Percentiles rank a stretch among this genome's conserved stretches.
Evolutionary conservation across 2,797 vertebrate genomes (phyloP).

Genomic region (Ctenochaetus hawaiiensis): DNA sequence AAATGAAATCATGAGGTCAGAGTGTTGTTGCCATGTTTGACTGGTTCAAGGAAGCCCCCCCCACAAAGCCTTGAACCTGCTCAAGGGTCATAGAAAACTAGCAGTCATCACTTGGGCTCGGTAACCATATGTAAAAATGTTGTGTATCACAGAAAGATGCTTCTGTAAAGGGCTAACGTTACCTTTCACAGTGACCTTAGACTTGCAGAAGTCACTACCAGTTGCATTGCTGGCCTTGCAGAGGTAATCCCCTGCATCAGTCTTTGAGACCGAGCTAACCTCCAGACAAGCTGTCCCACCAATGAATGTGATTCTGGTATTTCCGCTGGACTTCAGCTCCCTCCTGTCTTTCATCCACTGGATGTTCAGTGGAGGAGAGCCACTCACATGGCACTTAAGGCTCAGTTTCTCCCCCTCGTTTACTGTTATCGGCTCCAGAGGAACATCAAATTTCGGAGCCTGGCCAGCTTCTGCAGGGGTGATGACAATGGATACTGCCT

Average conservation of each 20-base stretch:
- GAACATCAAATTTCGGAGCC: constrained; percentile 90
- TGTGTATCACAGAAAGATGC: neutral
- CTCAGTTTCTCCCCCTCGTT: constrained; percentile 89
- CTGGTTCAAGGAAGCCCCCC: neutral
- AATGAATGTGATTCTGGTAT: constrained; percentile 89
- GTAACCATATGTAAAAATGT: neutral
- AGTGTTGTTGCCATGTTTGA: neutral
- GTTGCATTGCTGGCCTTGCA: constrained; percentile 94
- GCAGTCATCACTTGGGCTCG: neutral
- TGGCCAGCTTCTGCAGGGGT: constrained; percentile 85
- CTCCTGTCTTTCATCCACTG: constrained; percentile 96
- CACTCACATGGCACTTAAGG: constrained; percentile 90
- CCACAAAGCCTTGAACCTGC: neutral
- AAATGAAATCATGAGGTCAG: constrained; percentile 25
- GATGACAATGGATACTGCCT: neutral
- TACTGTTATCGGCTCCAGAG: constrained; percentile 85
- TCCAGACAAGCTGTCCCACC: constrained; percentile 89
- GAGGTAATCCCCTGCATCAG: constrained; percentile 92
- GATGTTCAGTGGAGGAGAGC: constrained; percentile 90
- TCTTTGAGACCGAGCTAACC: constrained; percentile 84
- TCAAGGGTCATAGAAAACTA: neutral
- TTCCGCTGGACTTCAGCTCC: constrained; percentile 90
- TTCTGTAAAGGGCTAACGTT: neutral
- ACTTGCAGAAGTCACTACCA: constrained; percentile 92
- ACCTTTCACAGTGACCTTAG: constrained; percentile 94